These are phyloP conservation scores for Rugalucina vietnamica DNA, from an alignment of 2,888 invertebrate genomes.

Conservation along the genomic window DNA sequence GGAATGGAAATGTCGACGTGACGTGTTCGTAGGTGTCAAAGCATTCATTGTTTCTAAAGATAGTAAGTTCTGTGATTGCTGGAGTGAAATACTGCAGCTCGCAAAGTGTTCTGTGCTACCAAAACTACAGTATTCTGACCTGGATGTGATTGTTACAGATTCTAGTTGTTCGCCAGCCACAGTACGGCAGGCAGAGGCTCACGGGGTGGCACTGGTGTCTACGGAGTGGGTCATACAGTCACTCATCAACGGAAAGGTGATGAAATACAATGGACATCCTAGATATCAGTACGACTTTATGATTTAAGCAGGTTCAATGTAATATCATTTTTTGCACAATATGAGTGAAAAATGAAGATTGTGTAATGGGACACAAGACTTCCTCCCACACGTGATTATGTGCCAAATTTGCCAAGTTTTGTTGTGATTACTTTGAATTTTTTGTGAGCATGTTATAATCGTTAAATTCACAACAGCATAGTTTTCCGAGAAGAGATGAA, in stretches of 20 bases:
- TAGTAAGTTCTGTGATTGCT: slow-evolving; percentile 72
- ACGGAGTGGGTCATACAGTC: slow-evolving; percentile 90
- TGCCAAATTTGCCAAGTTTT: too few relatives aligned
- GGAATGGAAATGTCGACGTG: slow-evolving; percentile 75
- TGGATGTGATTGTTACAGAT: slow-evolving; percentile 87
- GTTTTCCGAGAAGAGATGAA: too few relatives aligned
- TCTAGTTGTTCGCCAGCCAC: slow-evolving; percentile 87
- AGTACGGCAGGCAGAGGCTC: slow-evolving; percentile 85
- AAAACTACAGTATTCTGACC: slow-evolving; percentile 57
- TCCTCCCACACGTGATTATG: too few relatives aligned
- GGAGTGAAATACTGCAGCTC: slow-evolving; percentile 74
- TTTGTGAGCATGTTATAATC: too few relatives aligned
- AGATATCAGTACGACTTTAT: slow-evolving; percentile 67
- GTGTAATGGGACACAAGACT: too few relatives aligned
- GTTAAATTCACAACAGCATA: too few relatives aligned
- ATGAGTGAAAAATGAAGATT: too few relatives aligned
- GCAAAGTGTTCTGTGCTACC: slow-evolving; percentile 71
- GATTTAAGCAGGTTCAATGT: not conserved
- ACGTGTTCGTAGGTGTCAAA: slow-evolving; percentile 55
- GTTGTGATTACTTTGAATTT: too few relatives aligned
- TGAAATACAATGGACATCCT: slow-evolving; percentile 73
- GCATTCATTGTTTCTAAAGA: slow-evolving; percentile 71
- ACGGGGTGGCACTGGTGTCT: slow-evolving; percentile 88
- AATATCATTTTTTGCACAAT: not conserved
- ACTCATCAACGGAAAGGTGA: slow-evolving; percentile 87